Conservation (phyloP, 2,888 invertebrate species). For the Eueremaeus valkanovi region DNA sequence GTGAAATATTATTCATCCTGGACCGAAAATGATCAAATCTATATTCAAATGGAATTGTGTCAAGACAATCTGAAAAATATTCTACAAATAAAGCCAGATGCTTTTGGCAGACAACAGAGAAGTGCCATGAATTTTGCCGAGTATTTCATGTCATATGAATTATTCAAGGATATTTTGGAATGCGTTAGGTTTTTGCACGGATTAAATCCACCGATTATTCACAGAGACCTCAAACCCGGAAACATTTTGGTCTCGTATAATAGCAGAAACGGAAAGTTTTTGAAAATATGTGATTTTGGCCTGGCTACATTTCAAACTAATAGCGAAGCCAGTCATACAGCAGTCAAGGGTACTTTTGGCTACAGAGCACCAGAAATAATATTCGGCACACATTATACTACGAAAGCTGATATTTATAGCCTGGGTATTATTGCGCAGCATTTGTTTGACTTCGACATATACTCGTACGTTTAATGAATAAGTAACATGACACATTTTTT, state of each 20-base stretch:
- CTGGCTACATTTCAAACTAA: background rate
- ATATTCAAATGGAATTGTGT: slow-evolving; percentile 19
- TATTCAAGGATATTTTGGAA: background rate
- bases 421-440: background rate
- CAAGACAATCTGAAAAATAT: background rate
- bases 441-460: background rate
- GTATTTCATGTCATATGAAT: background rate
- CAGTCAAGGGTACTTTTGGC: background rate
- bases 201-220: background rate
- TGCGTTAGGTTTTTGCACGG: background rate
- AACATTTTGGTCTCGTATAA: background rate
- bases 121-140: background rate
- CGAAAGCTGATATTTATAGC: background rate
- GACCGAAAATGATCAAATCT: background rate
- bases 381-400: background rate
- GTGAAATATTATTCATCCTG: background rate
- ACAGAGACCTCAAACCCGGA: slow-evolving; percentile 12
- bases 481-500: too few species aligned
- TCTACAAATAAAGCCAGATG: background rate
- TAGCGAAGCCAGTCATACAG: background rate
- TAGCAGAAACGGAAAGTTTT: background rate
- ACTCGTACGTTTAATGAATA: background rate
- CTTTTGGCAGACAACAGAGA: background rate
- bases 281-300: slow-evolving; percentile 22
- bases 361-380: background rate